phyloP scores from a whole-genome alignment of 2,113 vertebrate genomes.

The Marcusenius ussheri region DNA sequence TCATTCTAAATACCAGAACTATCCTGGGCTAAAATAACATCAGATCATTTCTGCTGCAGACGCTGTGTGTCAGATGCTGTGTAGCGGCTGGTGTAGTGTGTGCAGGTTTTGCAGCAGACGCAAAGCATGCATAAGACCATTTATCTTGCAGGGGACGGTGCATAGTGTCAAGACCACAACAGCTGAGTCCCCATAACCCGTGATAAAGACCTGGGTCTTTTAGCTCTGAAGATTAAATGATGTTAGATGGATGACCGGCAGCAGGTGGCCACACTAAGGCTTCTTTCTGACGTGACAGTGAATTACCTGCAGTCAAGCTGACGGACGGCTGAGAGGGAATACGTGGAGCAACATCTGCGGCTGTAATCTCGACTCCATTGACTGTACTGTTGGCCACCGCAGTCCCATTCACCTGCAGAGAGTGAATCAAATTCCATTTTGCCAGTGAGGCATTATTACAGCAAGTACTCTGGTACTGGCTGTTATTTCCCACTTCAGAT shows the following conservation, averaged over 20 bases:
- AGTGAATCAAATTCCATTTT: not conserved
- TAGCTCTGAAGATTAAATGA: not conserved
- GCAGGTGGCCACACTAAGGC: not conserved
- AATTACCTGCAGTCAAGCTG: conserved; percentile 59
- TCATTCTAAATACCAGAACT: not conserved
- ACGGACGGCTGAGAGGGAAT: conserved; percentile 60
- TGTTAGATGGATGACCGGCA: not conserved
- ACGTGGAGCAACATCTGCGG: conserved; percentile 54
- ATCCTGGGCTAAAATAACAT: not conserved
- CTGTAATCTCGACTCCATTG: conserved; percentile 36
- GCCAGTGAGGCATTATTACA: not conserved
- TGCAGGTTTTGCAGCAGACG: not conserved
- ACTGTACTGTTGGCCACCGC: conserved; percentile 47
- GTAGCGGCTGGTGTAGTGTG: not conserved
- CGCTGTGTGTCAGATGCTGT: not conserved
- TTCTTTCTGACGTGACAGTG: not conserved
- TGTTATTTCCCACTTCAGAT: not conserved
- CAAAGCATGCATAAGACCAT: not conserved
- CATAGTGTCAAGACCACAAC: not conserved
- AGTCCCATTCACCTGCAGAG: conserved; percentile 46
- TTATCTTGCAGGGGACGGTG: not conserved
- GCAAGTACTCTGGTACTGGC: not conserved
- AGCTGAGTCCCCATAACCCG: not conserved
- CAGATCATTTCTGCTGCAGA: not conserved
- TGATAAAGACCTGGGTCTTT: not conserved